phyloP scores from a whole-genome alignment of 2,797 vertebrate genomes.

The Gila robusta region DNA sequence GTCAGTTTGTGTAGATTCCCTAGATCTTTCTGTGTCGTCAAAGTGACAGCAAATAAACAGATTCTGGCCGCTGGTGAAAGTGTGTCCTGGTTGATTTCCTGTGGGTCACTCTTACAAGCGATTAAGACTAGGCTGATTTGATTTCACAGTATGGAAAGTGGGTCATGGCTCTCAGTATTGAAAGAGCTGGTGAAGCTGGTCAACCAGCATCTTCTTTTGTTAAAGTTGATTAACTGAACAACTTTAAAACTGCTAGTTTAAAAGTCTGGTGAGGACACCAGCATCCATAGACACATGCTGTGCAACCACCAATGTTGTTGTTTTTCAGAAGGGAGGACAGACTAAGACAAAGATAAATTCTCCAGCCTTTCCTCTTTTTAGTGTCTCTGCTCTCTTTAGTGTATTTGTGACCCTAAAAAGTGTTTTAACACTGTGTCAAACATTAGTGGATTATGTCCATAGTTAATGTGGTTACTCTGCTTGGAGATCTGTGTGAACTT shows the following conservation, averaged over 20 bases:
- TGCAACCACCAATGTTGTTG: neutral
- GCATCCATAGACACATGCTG: neutral
- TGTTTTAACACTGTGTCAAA: neutral
- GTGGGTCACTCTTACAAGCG: slow-evolving; percentile 26
- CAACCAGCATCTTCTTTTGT: neutral
- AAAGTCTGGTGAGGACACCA: neutral
- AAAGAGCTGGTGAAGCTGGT: slow-evolving; percentile 26
- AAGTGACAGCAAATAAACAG: slow-evolving; percentile 33
- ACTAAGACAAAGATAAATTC: neutral
- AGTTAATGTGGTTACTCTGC: neutral
- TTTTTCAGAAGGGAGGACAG: neutral
- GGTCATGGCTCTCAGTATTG: slow-evolving; percentile 37
- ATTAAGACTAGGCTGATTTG: slow-evolving; percentile 38
- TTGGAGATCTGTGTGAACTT: neutral
- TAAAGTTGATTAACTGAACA: neutral
- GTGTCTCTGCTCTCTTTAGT: neutral
- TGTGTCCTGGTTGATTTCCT: slow-evolving; percentile 24
- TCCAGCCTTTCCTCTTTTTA: neutral
- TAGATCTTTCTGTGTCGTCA: slow-evolving; percentile 31
- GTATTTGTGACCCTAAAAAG: neutral
- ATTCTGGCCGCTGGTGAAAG: slow-evolving; percentile 22
- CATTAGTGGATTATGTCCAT: slow-evolving; percentile 12
- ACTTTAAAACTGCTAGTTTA: neutral
- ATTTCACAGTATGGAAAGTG: slow-evolving; percentile 47
- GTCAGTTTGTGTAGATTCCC: slow-evolving; percentile 14